Evolutionary conservation across 2,113 vertebrate species (phyloP).

Genomic region (Onychostoma macrolepis): DNA sequence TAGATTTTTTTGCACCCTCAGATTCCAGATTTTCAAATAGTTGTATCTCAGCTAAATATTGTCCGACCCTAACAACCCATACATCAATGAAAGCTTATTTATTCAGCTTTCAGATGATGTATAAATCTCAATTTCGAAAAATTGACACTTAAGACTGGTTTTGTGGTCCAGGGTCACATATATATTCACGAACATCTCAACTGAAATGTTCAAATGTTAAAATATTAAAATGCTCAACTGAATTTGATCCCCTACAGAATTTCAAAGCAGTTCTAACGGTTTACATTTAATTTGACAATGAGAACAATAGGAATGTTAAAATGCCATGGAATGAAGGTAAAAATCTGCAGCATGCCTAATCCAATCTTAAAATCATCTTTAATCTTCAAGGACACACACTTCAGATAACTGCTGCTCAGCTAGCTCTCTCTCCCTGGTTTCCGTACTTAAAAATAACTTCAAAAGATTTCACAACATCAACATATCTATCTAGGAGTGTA

Average conservation of each 20-base stretch:
- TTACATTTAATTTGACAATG: constrained; percentile 4
- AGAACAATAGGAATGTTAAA: constrained; percentile 1
- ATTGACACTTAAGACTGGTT: too few relatives aligned
- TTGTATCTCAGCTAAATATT: too few relatives aligned
- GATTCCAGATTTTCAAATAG: too few relatives aligned
- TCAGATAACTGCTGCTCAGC: background rate
- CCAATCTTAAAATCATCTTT: constrained; percentile 4
- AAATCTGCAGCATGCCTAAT: background rate
- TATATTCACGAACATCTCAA: background rate
- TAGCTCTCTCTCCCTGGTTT: background rate
- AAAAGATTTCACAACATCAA: background rate
- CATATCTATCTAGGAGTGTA: background rate
- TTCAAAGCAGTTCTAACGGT: background rate
- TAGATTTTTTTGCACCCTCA: too few relatives aligned
- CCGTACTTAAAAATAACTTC: constrained; percentile 3
- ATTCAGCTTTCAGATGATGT: too few relatives aligned
- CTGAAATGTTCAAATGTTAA: too few relatives aligned
- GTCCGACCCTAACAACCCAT: too few relatives aligned
- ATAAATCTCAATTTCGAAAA: too few relatives aligned
- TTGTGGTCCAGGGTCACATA: too few relatives aligned
- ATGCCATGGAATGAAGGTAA: background rate
- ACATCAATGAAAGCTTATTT: too few relatives aligned
- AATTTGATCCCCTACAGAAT: background rate
- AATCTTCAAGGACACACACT: background rate
- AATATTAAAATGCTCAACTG: background rate